Evolutionary conservation across 2,888 invertebrate genomes (phyloP), one percentile per base, ranked within the genome.

Genomic region (Formica aserva): DNA sequence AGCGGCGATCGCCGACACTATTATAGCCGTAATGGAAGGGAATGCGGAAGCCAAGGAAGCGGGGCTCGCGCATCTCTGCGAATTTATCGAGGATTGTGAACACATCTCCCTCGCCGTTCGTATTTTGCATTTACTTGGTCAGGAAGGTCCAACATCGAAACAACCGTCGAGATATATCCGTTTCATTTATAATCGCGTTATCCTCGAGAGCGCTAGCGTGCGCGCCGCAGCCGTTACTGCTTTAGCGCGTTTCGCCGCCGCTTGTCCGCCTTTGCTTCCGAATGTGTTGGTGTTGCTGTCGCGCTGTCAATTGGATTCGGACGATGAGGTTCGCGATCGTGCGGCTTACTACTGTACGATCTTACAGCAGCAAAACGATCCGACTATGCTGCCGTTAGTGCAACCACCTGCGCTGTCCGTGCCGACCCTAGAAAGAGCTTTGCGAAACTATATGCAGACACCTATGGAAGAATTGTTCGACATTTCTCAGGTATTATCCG

Each of bases 61-160:
- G 0, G 99, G 98, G 0, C 95, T 99, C 18, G 98, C 99, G 0
- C 99, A 99, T 95, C 96, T 99, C 3, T 99, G 99, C 93, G 99
- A 99, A 95, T 99, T 99, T 92, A 99, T 99, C 90, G 99, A 99
- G 94, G 99, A 99, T 95, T 99, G 99, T 94, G 99, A 99, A 93
- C 99, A 99, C 94, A 98, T 98, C 0, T 98, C 98, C 81, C 96
- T 99, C 89, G 99, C 99, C 3, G 99, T 99, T 0, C 96, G 99
- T 41, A 99, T 99, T 90, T 96, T 99, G 60, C 99, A 99, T 95
- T 95, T 99, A 78, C 95, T 99, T 0, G 99, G 99, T 0, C 97
- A 98, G 85, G 99, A 99, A 95, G 99, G 99, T 0, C 99, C 99
- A 0, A 97, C 98, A 89, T 98, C 99, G 0, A 98, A 98, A 90